Percentiles rank a stretch among this genome's conserved stretches.
These are phyloP conservation scores for Takifugu rubripes DNA, from an alignment of 2,797 vertebrate genomes.

Conservation along the genomic window DNA sequence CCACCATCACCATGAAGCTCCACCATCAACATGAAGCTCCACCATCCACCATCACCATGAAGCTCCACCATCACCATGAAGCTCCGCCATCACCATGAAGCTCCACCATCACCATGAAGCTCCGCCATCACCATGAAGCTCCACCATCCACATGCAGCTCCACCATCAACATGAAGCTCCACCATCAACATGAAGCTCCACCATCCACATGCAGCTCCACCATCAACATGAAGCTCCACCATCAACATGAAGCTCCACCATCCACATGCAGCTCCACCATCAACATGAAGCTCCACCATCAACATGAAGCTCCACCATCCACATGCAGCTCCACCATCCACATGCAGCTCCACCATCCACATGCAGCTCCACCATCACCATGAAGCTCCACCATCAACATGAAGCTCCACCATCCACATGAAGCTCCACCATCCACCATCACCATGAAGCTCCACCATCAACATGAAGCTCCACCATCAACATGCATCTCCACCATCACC, in stretches of 20 bases:
- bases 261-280: too few species aligned
- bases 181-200: slow-evolving; percentile 5
- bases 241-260: slow-evolving; percentile 4
- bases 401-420: slow-evolving; percentile 1
- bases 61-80: too few species aligned
- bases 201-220: too few species aligned
- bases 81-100: too few species aligned
- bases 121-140: slow-evolving; percentile 10
- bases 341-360: slow-evolving; percentile 6
- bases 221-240: background rate
- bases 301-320: slow-evolving; percentile 1
- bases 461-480: background rate
- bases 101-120: background rate
- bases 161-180: background rate
- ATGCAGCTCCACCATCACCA: too few species aligned
- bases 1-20: too few species aligned
- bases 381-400: slow-evolving; percentile 5
- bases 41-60: too few species aligned
- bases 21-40: too few species aligned
- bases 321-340: background rate
- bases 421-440: slow-evolving; percentile 1
- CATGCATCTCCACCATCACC: background rate
- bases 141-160: background rate
- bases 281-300: background rate
- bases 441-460: too few species aligned